Percentiles rank a stretch among this genome's conserved stretches.
These are phyloP conservation scores for Heteromurus nitidus DNA, from an alignment of 2,888 invertebrate species.

Conservation along the genomic window DNA sequence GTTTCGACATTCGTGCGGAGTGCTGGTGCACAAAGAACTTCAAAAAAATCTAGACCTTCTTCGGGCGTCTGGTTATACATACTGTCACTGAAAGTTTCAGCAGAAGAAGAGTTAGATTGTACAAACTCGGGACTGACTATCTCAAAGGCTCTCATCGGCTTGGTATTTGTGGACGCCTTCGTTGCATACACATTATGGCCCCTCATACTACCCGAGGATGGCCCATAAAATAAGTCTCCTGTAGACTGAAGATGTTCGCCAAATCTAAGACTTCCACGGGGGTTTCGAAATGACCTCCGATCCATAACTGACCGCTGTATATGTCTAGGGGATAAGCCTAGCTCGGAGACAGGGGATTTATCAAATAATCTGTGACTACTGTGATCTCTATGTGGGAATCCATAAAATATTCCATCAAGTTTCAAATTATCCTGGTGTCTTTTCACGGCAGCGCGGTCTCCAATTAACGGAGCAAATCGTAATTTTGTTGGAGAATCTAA, in stretches of 20 bases:
- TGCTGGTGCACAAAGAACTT: too few relatives aligned
- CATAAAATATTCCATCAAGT: conserved; percentile 80
- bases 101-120: conserved; percentile 24
- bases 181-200: conserved; percentile 9
- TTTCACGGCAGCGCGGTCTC: conserved; percentile 74
- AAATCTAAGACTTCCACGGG: conserved; percentile 66
- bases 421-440: conserved; percentile 79
- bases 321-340: conserved; percentile 26
- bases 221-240: conserved; percentile 51
- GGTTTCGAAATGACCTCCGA: conserved; percentile 28
- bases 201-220: background rate
- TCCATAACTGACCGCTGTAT: conserved; percentile 31
- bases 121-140: conserved; percentile 14
- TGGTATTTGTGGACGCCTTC: background rate
- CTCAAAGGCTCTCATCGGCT: conserved; percentile 16
- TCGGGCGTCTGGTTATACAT: conserved; percentile 13
- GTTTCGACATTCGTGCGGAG: too few relatives aligned
- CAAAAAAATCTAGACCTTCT: conserved; percentile 31
- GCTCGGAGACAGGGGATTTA: conserved; percentile 15
- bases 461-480: conserved; percentile 41
- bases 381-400: conserved; percentile 76
- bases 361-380: background rate
- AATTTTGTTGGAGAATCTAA: conserved; percentile 9
- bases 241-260: conserved; percentile 45
- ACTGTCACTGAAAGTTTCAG: conserved; percentile 41